These are phyloP conservation scores for Globia sparganii DNA, from an alignment of 2,888 invertebrate genomes.

Conservation along the genomic window DNA sequence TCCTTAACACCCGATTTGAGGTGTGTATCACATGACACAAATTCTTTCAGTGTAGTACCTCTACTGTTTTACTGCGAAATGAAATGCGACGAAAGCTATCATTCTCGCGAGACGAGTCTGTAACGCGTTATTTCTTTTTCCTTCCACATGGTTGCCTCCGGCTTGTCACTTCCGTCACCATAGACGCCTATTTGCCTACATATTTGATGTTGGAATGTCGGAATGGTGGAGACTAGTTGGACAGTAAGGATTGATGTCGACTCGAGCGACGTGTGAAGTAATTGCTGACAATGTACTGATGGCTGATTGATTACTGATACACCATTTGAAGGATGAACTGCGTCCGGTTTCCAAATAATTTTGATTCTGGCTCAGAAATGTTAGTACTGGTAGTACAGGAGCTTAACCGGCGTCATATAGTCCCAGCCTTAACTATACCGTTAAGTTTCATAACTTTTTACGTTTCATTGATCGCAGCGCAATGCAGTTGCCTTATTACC, in stretches of 20 bases:
- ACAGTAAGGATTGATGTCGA: background rate
- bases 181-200: background rate
- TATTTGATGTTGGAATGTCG: background rate
- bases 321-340: background rate
- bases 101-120: background rate
- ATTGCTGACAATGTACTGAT: too few relatives aligned
- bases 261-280: background rate
- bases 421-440: background rate
- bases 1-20: conserved; percentile 37
- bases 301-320: too few relatives aligned
- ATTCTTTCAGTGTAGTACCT: background rate
- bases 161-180: background rate
- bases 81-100: background rate
- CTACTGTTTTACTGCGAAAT: background rate
- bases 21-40: conserved; percentile 1
- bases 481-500: conserved; percentile 1
- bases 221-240: background rate
- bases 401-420: background rate
- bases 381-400: background rate
- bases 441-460: conserved; percentile 11
- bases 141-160: background rate
- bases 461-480: conserved; percentile 18
- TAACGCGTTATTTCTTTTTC: background rate
- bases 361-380: background rate
- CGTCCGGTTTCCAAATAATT: background rate